phyloP scores from a whole-genome alignment of 2,888 invertebrate species.

The Tuta absoluta region DNA sequence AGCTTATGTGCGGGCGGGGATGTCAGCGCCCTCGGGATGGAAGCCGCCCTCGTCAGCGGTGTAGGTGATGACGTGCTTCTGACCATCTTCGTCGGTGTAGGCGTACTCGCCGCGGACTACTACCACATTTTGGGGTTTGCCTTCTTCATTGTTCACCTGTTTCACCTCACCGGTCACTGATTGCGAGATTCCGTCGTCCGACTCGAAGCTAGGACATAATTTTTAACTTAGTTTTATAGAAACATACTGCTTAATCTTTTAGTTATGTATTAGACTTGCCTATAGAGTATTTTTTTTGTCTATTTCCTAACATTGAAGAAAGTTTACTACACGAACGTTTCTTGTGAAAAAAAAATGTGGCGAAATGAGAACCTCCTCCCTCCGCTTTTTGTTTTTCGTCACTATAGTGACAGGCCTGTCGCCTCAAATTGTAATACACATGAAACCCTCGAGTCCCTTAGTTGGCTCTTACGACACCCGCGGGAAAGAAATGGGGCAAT shows the following conservation, averaged over 20 bases:
- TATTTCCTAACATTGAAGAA: too few species aligned
- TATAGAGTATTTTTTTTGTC: too few species aligned
- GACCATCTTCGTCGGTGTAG: constrained; percentile 80
- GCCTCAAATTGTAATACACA: too few species aligned
- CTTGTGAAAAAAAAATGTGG: too few species aligned
- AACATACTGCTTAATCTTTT: neutral
- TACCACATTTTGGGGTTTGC: constrained; percentile 78
- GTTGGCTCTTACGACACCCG: too few species aligned
- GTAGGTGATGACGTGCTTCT: constrained; percentile 74
- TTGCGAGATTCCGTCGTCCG: neutral
- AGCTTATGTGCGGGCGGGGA: constrained; percentile 44
- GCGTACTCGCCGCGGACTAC: constrained; percentile 81
- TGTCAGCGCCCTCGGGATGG: constrained; percentile 79
- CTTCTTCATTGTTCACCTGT: constrained; percentile 75
- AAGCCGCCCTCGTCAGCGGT: constrained; percentile 84
- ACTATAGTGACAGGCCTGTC: too few species aligned
- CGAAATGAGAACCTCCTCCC: too few species aligned
- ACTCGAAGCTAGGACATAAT: neutral
- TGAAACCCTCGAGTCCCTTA: too few species aligned
- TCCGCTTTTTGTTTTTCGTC: too few species aligned
- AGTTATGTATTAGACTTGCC: neutral
- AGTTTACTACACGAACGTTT: too few species aligned
- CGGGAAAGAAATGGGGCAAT: too few species aligned
- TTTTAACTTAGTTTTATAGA: neutral
- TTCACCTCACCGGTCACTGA: constrained; percentile 71